phyloP scores from a whole-genome alignment of 2,888 invertebrate species.

The Homarus gammarus region DNA sequence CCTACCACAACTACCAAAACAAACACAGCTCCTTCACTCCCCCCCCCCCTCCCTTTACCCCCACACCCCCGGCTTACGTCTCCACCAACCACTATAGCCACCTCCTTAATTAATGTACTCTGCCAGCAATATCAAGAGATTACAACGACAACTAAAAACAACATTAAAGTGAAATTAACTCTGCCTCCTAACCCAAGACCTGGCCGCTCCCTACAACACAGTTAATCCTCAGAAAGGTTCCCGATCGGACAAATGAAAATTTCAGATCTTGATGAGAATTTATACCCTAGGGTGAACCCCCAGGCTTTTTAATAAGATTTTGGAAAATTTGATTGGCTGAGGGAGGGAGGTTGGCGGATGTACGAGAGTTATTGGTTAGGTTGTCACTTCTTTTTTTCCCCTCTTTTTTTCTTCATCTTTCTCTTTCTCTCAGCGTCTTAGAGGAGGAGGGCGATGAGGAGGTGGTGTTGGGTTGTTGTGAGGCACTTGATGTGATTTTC shows the following conservation, averaged over 20 bases:
- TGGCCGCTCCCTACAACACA: constrained; percentile 11
- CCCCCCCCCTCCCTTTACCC: not conserved
- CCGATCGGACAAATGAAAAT: constrained; percentile 64
- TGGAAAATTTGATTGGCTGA: constrained; percentile 61
- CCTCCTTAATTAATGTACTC: constrained; percentile 45
- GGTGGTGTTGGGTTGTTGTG: not conserved
- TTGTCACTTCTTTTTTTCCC: not conserved
- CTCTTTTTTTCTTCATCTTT: not conserved
- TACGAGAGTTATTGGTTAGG: not conserved
- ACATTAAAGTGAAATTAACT: constrained; percentile 60
- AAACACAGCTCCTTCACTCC: not conserved
- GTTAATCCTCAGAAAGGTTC: constrained; percentile 41
- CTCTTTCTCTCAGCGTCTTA: not conserved
- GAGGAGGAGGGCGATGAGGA: too few relatives aligned
- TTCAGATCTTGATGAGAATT: constrained; percentile 56
- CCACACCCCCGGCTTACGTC: not conserved
- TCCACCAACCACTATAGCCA: not conserved
- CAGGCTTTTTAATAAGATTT: constrained; percentile 59
- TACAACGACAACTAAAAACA: constrained; percentile 50
- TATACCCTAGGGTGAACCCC: constrained; percentile 50
- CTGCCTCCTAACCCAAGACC: not conserved
- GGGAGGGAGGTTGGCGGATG: constrained; percentile 17
- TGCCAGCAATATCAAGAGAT: constrained; percentile 44
- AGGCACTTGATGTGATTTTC: not conserved
- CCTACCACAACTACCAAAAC: not conserved